Conservation (phyloP, 2,113 vertebrate genomes). For the Mohoua ochrocephala region DNA sequence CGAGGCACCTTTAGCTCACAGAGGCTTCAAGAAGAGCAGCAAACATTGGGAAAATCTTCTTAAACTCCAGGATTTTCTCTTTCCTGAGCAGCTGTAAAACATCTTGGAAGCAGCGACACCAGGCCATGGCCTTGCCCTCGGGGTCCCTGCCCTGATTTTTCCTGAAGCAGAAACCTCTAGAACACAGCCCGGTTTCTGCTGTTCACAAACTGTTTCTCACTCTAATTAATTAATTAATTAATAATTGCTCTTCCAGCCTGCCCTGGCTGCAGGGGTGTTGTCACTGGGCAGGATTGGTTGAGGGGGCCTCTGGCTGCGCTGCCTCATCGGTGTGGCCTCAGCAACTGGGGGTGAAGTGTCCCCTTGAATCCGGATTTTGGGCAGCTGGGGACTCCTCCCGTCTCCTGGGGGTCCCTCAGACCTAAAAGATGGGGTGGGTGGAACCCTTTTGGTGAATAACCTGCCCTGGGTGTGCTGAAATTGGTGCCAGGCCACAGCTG, state of each 20-base stretch:
- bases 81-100: background rate
- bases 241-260: background rate
- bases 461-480: background rate
- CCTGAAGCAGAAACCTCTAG: background rate
- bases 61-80: background rate
- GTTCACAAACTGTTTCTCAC: background rate
- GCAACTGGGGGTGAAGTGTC: background rate
- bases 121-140: fast-evolving
- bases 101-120: fast-evolving
- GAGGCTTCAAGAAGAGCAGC: background rate
- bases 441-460: background rate
- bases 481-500: background rate
- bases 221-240: background rate
- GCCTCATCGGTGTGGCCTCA: background rate
- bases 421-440: background rate
- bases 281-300: background rate
- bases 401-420: background rate
- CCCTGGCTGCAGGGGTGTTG: background rate
- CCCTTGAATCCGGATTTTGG: background rate
- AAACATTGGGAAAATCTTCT: background rate
- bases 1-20: background rate
- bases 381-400: fast-evolving
- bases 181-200: background rate
- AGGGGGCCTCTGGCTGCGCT: background rate
- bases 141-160: background rate